phyloP scores from a whole-genome alignment of 2,113 vertebrate species.

The Notechis scutatus region DNA sequence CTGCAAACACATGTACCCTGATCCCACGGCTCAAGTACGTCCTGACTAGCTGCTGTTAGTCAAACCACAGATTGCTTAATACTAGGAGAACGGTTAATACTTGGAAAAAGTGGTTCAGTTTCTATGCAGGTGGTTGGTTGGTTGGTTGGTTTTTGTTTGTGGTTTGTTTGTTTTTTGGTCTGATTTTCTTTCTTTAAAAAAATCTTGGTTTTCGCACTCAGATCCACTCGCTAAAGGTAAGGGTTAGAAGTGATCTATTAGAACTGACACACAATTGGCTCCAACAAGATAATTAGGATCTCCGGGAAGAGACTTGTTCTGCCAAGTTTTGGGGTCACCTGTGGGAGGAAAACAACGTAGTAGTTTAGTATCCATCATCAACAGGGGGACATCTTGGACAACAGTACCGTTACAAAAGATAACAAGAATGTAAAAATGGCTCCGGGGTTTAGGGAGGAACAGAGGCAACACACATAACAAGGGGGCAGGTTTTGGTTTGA shows the following conservation, averaged over 20 bases:
- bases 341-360: constrained; percentile 67
- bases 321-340: constrained; percentile 99
- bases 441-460: neutral
- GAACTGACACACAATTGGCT: constrained; percentile 98
- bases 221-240: constrained; percentile 79
- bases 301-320: constrained; percentile 98
- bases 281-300: constrained; percentile 99
- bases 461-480: neutral
- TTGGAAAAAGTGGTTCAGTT: constrained; percentile 74
- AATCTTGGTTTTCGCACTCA: constrained; percentile 76
- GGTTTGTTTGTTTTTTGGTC: neutral
- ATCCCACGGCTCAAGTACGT: constrained; percentile 74
- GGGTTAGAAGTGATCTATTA: constrained; percentile 98
- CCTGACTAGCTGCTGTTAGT: constrained; percentile 75
- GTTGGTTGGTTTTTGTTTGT: constrained; percentile 32
- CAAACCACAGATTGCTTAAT: constrained; percentile 65
- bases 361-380: constrained; percentile 64
- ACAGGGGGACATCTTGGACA: constrained; percentile 59
- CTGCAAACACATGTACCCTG: constrained; percentile 74
- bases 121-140: constrained; percentile 50
- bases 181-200: neutral
- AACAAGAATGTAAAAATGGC: constrained; percentile 10
- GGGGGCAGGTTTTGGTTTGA: neutral
- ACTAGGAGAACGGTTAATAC: constrained; percentile 76
- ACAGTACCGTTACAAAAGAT: constrained; percentile 41